Percentiles rank a stretch among this genome's conserved stretches.
Conservation (phyloP, 2,797 vertebrate genomes). For the Tolypeutes matacus region DNA sequence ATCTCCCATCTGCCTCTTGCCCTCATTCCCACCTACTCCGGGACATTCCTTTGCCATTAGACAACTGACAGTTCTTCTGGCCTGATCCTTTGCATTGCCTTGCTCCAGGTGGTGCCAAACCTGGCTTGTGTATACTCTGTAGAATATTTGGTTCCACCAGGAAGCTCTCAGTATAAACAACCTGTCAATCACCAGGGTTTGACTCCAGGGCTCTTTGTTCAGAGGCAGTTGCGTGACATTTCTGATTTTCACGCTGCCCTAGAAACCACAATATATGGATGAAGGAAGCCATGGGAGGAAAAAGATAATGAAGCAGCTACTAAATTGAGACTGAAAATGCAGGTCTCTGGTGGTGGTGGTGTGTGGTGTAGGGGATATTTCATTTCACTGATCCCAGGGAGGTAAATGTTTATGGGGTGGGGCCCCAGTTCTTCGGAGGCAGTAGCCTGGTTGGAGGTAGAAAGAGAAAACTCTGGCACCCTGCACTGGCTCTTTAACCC, state of each 20-base stretch:
- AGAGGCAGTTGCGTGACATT: background rate
- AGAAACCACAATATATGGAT: constrained; percentile 46
- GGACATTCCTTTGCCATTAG: constrained; percentile 16
- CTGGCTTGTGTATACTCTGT: background rate
- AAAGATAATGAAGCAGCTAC: constrained; percentile 5
- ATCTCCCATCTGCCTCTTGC: background rate
- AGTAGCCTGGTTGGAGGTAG: background rate
- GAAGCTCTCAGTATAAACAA: constrained; percentile 55
- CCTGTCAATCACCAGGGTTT: constrained; percentile 13
- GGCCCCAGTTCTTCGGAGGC: background rate
- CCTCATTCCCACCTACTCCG: background rate
- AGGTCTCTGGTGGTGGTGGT: background rate
- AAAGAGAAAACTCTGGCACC: background rate
- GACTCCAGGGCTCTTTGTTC: constrained; percentile 45
- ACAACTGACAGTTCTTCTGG: background rate
- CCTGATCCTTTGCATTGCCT: background rate
- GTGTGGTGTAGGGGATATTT: background rate
- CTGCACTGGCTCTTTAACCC: background rate
- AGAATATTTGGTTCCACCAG: constrained; percentile 44
- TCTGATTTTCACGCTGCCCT: background rate
- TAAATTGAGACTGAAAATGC: background rate
- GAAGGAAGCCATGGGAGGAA: constrained; percentile 29
- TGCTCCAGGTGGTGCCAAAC: constrained; percentile 23
- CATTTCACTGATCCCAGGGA: too few relatives aligned
- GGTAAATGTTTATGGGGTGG: background rate